Base-by-base conservation (phyloP, 1,140 invertebrate species). In the Dendrolimus kikuchii region DNA sequence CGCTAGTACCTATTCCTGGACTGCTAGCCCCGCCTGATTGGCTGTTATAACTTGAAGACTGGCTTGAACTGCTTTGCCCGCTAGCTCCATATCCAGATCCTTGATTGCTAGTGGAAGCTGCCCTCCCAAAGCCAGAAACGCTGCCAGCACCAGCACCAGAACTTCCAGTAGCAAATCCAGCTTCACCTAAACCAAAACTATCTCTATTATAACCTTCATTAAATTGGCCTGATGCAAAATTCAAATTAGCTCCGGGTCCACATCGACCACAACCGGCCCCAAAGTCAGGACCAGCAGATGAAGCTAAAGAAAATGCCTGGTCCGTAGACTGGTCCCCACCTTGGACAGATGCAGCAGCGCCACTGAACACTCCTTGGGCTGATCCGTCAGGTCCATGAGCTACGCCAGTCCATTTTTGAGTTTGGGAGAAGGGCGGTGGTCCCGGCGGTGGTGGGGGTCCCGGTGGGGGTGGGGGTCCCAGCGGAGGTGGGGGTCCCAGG, bases 391-490 rank as follows among this genome's bases (percentile, higher is more conserved):
- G 40, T 7, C 60, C 59, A 44, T 61, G 60, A 6, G 68, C 50
- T 9, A 75, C 50, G 7, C 81, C 81, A 41, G 68, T 74, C 77
- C 78, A 85, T n/a, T 82, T 68, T 5, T 76, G 64, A 0, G 79
- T 72, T 10, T 57, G 76, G 51, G 77, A 77, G 45, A 70, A 48
- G 6, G 73, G 55, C 46, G 72, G 63, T 40, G 68, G 68, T 7
- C 70, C 64, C 5, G 65, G 66, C 36, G 66, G 71, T 5, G 57
- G 60, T 6, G 57, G 62, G 7, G 65, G 63, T 8, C 53, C 53
- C 37, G 70, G 68, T 36, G 66, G 68, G 1, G 57, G 60, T 23
- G 23, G 23, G 3, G 23, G 23, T 23, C 23, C 23, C 23, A 23
- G 23, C 3, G 23, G 23, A 3, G 23, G 3, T 23, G 23, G 23